phyloP scores from a whole-genome alignment of 2,888 invertebrate species.

The Dicyrtoma fusca region DNA sequence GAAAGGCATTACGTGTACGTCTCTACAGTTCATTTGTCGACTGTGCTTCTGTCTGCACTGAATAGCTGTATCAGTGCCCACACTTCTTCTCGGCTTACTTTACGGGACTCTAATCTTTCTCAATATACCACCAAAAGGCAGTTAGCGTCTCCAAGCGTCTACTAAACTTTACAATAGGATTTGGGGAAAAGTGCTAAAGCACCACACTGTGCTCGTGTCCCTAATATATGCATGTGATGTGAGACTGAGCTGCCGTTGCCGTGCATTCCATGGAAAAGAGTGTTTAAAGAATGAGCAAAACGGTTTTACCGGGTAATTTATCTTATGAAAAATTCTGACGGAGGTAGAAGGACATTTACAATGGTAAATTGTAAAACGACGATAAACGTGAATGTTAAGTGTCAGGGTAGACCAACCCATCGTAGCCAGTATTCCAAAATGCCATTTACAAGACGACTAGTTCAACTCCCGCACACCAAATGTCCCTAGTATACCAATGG shows the following conservation, averaged over 20 bases:
- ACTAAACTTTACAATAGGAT: too few species aligned
- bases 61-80: too few species aligned
- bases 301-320: constrained; percentile 3
- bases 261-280: not conserved
- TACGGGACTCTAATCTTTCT: too few species aligned
- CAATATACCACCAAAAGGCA: too few species aligned
- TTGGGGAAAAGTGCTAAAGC: too few species aligned
- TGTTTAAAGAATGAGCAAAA: not conserved
- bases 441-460: not conserved
- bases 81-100: not conserved
- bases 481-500: not conserved
- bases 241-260: not conserved
- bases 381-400: not conserved
- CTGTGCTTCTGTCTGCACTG: not conserved
- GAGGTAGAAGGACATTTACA: not conserved
- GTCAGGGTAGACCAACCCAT: constrained; percentile 7
- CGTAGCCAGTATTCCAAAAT: not conserved
- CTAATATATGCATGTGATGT: not conserved
- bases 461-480: not conserved
- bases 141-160: too few species aligned
- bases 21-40: not conserved
- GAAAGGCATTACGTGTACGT: not conserved
- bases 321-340: not conserved
- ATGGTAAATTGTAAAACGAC: not conserved
- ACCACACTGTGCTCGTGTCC: not conserved